phyloP scores from a whole-genome alignment of 2,888 invertebrate genomes.

The Caenorhabditis doughertyi region DNA sequence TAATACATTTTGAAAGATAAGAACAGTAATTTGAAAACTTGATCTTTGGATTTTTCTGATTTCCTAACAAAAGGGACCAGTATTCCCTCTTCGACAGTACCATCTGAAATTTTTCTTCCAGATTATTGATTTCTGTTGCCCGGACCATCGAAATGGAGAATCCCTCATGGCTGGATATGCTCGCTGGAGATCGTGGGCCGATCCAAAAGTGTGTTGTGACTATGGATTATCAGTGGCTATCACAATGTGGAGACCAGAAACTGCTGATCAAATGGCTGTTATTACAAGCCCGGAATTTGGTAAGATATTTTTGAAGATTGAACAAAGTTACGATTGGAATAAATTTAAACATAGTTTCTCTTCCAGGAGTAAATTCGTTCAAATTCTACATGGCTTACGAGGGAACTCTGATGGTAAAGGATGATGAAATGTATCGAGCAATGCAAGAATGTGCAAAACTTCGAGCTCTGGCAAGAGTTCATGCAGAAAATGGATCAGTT shows the following conservation, averaged over 20 bases:
- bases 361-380: slow-evolving; percentile 93
- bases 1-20: too few species aligned
- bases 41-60: background rate
- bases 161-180: slow-evolving; percentile 91
- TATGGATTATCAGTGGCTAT: slow-evolving; percentile 94
- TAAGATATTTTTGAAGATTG: slow-evolving; percentile 68
- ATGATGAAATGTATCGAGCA: slow-evolving; percentile 89
- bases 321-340: background rate
- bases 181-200: slow-evolving; percentile 93
- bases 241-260: slow-evolving; percentile 89
- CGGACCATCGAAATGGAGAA: slow-evolving; percentile 67
- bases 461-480: slow-evolving; percentile 93
- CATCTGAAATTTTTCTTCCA: slow-evolving; percentile 34
- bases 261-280: slow-evolving; percentile 90
- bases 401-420: slow-evolving; percentile 92
- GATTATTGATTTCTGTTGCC: slow-evolving; percentile 83
- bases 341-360: too few species aligned
- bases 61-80: background rate
- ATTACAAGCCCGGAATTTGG: slow-evolving; percentile 87
- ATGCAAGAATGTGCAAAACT: slow-evolving; percentile 83
- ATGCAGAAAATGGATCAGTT: slow-evolving; percentile 97
- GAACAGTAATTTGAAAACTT: too few species aligned
- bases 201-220: slow-evolving; percentile 95
- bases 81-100: background rate
- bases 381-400: slow-evolving; percentile 99